Conservation (phyloP, 2,888 invertebrate genomes). For the Sesia apiformis region DNA sequence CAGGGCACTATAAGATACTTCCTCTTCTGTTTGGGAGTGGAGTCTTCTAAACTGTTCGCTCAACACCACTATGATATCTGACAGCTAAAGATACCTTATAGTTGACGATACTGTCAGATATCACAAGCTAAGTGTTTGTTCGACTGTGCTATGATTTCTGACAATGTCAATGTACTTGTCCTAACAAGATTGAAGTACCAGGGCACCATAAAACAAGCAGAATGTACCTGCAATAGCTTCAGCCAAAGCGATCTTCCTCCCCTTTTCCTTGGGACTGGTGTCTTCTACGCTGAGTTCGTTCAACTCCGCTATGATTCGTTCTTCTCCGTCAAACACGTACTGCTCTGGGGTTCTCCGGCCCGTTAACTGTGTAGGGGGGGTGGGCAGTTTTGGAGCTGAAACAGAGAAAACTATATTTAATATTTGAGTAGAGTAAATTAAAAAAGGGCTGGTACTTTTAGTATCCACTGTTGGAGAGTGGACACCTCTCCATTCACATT, state of each 20-base stretch:
- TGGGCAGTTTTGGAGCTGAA: slow-evolving; percentile 9
- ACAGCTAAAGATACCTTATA: too few relatives aligned
- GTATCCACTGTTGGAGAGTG: too few relatives aligned
- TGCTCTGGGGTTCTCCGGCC: slow-evolving; percentile 20
- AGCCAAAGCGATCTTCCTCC: slow-evolving; percentile 1
- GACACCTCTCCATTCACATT: too few relatives aligned
- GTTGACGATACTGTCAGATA: too few relatives aligned
- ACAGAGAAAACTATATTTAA: neutral
- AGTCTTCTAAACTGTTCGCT: slow-evolving; percentile 39
- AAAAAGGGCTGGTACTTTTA: too few relatives aligned
- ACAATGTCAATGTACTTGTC: too few relatives aligned
- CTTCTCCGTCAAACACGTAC: slow-evolving; percentile 60
- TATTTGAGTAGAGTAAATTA: too few relatives aligned
- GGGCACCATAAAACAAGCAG: too few relatives aligned
- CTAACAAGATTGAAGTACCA: too few relatives aligned
- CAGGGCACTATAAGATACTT: neutral
- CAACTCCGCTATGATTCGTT: slow-evolving; percentile 48
- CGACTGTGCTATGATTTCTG: too few relatives aligned
- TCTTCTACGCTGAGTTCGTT: slow-evolving; percentile 44
- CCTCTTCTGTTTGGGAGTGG: slow-evolving; percentile 8
- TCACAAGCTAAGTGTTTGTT: too few relatives aligned
- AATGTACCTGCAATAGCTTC: too few relatives aligned
- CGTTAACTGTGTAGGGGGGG: slow-evolving; percentile 9
- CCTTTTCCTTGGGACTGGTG: slow-evolving; percentile 9
- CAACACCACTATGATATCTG: slow-evolving; percentile 42